A percentile compares a stretch with the other conserved stretches of the same genome.
Evolutionary conservation across 1,140 invertebrate genomes (phyloP).

Genomic region (Drosophila aff.): DNA sequence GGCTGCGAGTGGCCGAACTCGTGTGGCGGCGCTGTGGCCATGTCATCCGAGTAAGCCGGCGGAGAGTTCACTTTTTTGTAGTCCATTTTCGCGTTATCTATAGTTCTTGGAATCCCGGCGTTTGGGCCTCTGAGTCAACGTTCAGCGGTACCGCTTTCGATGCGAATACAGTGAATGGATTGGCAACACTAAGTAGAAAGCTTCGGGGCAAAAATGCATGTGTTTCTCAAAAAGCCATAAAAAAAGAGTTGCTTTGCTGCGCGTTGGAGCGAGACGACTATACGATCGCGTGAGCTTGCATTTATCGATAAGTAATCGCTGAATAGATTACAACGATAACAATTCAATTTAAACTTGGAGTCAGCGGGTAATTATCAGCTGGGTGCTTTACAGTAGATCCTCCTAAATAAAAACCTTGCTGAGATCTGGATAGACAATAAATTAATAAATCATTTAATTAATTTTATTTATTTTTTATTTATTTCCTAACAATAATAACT

Average conservation of each 20-base stretch:
- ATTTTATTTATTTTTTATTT: background rate
- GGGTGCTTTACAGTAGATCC: background rate
- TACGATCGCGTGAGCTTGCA: conserved; percentile 6
- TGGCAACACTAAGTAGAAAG: conserved; percentile 3
- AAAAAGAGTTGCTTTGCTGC: background rate
- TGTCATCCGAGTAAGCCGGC: conserved; percentile 3
- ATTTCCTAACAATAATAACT: background rate
- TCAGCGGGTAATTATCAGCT: background rate
- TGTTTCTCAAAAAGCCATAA: background rate
- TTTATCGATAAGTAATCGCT: conserved; percentile 13
- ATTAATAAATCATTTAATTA: background rate
- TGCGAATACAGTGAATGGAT: background rate
- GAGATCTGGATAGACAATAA: background rate
- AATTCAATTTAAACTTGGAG: background rate
- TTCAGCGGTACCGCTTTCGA: background rate
- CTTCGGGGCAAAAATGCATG: conserved; percentile 6
- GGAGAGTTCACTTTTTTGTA: conserved; percentile 20
- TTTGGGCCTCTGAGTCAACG: background rate
- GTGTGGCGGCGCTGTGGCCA: conserved; percentile 15
- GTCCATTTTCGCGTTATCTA: conserved; percentile 6
- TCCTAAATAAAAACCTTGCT: background rate
- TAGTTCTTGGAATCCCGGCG: background rate
- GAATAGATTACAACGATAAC: background rate
- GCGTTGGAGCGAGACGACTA: conserved; percentile 2
- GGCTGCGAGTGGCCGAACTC: background rate